Evolutionary conservation across 2,888 invertebrate species (phyloP).

Genomic region (Gymnosoma rotundatum): DNA sequence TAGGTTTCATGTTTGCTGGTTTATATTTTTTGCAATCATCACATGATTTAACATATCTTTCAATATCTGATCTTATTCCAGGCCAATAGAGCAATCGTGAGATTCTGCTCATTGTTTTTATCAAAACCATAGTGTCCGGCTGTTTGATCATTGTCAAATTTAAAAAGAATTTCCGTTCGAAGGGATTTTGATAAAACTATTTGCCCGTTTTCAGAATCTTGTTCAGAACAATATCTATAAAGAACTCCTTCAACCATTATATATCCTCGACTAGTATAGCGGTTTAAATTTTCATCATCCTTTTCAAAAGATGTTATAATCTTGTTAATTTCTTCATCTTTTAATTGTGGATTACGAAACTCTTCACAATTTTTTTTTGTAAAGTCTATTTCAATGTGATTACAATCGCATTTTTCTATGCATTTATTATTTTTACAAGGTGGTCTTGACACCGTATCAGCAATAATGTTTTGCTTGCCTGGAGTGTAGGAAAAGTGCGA

Average conservation of each 20-base stretch:
- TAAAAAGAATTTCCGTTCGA: constrained; percentile 2
- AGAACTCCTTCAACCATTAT: constrained; percentile 62
- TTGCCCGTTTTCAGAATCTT: neutral
- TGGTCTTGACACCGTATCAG: no score
- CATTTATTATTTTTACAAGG: no score
- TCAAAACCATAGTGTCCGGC: constrained; percentile 19
- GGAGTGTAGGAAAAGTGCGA: no score
- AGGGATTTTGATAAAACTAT: neutral
- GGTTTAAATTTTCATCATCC: no score
- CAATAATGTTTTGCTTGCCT: no score
- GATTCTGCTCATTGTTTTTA: constrained; percentile 28
- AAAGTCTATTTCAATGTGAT: no score
- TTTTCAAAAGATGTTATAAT: no score
- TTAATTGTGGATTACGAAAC: no score
- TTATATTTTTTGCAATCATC: constrained; percentile 10
- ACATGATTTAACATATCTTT: constrained; percentile 41
- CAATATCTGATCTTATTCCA: constrained; percentile 44
- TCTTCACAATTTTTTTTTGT: no score
- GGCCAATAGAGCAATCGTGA: constrained; percentile 57
- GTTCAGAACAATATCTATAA: constrained; percentile 38
- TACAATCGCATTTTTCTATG: no score
- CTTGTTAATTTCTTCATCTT: no score
- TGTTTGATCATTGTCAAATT: constrained; percentile 11
- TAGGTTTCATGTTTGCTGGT: no score
- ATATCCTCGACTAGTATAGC: constrained; percentile 57